phyloP scores from a whole-genome alignment of 64 coral and sea anemone species.

The Actinia tenebrosa region DNA sequence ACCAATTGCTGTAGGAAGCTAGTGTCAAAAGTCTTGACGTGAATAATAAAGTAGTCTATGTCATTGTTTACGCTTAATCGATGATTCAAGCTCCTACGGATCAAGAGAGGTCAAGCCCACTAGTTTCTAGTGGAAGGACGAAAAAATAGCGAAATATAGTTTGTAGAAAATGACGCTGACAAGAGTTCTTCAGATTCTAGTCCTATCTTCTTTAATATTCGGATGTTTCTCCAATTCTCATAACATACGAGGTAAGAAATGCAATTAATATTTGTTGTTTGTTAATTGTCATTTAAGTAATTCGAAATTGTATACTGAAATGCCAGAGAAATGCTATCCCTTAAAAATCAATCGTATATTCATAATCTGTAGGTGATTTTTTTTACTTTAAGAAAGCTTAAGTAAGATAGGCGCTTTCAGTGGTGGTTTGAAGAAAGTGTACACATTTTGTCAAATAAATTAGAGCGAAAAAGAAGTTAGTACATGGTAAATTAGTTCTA shows the following conservation, averaged over 20 bases:
- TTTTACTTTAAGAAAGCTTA: background rate
- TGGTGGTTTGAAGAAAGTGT: too few relatives aligned
- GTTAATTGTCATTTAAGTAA: background rate
- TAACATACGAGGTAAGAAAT: background rate
- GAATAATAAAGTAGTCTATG: constrained; percentile 26
- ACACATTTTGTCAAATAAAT: too few relatives aligned
- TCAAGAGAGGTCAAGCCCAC: constrained; percentile 18
- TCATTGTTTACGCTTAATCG: constrained; percentile 24
- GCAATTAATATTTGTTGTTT: background rate
- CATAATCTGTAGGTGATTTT: background rate
- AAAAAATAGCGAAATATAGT: background rate
- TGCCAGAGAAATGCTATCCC: background rate
- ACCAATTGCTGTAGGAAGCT: background rate
- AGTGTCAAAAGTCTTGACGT: background rate
- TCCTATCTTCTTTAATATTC: background rate
- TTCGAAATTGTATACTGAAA: background rate
- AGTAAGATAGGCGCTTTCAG: background rate
- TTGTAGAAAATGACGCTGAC: constrained; percentile 16
- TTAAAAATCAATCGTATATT: background rate
- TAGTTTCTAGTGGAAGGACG: background rate
- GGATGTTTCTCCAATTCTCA: background rate
- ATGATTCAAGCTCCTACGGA: constrained; percentile 13
- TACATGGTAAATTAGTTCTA: too few relatives aligned
- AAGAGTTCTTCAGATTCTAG: background rate
- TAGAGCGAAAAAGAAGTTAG: too few relatives aligned